Evolutionary conservation across 2,888 invertebrate species (phyloP).

Genomic region (Drosophila stalkeri): DNA sequence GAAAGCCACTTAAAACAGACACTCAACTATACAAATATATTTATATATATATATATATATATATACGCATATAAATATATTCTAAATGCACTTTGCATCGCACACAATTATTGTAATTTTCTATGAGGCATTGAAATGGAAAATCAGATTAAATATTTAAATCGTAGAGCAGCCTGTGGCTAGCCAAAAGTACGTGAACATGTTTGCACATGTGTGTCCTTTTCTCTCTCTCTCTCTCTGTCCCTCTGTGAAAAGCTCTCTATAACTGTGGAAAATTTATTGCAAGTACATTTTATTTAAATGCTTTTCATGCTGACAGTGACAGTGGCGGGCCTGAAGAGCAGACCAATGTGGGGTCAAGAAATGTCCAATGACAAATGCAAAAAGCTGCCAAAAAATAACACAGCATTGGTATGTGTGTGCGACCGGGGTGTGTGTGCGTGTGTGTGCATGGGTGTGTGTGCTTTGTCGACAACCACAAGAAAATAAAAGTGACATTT

Average conservation of each 20-base stretch:
- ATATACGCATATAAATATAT: not conserved
- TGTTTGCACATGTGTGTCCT: constrained; percentile 9
- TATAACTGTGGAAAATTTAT: constrained; percentile 68
- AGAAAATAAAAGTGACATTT: constrained; percentile 71
- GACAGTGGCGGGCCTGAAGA: constrained; percentile 40
- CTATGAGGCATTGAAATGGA: constrained; percentile 63
- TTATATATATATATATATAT: constrained; percentile 4
- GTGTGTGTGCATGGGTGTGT: constrained; percentile 15
- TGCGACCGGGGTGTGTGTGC: not conserved
- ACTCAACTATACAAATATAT: constrained; percentile 21
- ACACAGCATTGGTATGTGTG: constrained; percentile 18
- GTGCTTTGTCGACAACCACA: constrained; percentile 46
- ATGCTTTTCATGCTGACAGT: constrained; percentile 62
- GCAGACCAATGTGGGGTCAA: constrained; percentile 4
- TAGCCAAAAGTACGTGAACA: constrained; percentile 43
- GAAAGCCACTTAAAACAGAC: constrained; percentile 45
- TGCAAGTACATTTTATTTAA: constrained; percentile 76
- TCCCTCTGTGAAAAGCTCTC: constrained; percentile 29
- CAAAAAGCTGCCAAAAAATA: constrained; percentile 56
- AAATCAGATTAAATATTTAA: constrained; percentile 81
- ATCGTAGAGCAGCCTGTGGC: constrained; percentile 66
- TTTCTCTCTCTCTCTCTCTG: constrained; percentile 3
- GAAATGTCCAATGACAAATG: constrained; percentile 41
- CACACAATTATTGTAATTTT: constrained; percentile 61
- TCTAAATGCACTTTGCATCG: constrained; percentile 21